Evolutionary conservation across 2,113 vertebrate species (phyloP).

Genomic region (Chaetodon auriga): DNA sequence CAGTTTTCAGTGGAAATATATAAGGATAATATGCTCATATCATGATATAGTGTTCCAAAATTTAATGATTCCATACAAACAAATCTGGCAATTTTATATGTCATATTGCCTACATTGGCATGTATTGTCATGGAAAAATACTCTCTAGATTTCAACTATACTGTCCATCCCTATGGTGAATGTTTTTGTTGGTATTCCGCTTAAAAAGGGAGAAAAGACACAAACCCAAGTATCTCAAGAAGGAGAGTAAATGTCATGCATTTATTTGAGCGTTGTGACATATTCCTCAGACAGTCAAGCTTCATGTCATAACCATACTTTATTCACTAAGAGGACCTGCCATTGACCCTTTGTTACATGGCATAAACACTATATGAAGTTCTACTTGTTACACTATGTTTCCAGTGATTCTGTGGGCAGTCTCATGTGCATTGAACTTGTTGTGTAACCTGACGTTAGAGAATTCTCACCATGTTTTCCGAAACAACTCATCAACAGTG

Average conservation of each 20-base stretch:
- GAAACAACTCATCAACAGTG: conserved; percentile 29
- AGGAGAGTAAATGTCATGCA: conserved; percentile 73
- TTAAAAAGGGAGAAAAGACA: conserved; percentile 21
- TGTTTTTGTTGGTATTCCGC: neutral
- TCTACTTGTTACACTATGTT: conserved; percentile 49
- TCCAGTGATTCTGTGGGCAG: conserved; percentile 59
- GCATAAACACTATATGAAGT: conserved; percentile 64
- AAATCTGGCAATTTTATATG: neutral
- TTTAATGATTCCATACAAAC: neutral
- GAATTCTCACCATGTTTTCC: conserved; percentile 21
- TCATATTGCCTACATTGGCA: neutral
- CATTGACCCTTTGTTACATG: conserved; percentile 53
- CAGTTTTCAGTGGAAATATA: neutral
- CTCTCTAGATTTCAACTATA: neutral
- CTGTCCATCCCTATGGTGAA: neutral
- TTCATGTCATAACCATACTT: conserved; percentile 53
- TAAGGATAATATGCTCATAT: too few species aligned
- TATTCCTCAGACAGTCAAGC: conserved; percentile 51
- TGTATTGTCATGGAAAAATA: neutral
- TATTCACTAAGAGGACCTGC: conserved; percentile 44
- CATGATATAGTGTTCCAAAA: too few species aligned
- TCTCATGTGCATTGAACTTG: conserved; percentile 53
- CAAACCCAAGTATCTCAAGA: conserved; percentile 14
- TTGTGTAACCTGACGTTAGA: conserved; percentile 43
- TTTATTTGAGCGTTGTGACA: conserved; percentile 80